Evolutionary conservation across 1,140 invertebrate genomes (phyloP), one percentile per base, ranked within the genome.

Genomic region (Pseudomyrmex concolor): DNA sequence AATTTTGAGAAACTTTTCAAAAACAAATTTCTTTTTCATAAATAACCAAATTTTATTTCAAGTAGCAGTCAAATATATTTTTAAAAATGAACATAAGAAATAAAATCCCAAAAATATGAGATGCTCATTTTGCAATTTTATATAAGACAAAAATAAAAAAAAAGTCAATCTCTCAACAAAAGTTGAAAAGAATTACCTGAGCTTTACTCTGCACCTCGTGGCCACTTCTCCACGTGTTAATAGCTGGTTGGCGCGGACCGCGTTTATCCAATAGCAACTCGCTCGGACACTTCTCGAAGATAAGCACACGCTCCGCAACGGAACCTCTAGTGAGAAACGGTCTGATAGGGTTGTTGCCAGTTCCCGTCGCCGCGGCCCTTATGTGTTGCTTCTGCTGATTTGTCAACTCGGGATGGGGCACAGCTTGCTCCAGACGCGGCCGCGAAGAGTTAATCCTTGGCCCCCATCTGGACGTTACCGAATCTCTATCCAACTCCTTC

Each of bases 231-330:
- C 95, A 96, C 19, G 95, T 95, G 25, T 95, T 94, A 17, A 95
- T 94, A 13, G 95, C 95, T 76, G 95, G 94, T 71, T 95, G 94
- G 15, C 92, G 83, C 8, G 91, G 92, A 80, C 95, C 96, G 50
- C 96, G 93, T 90, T 97, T 97, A 83, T 97, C 96, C 84, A 97
- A 91, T 84, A 97, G 93, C 83, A 97, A 90, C 93, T 97, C 97
- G 90, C 97, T 97, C 0, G 98, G 98, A 91, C 97, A 98, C 92
- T 97, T 96, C 92, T 99, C 98, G 92, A 98, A 99, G 89, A 98
- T 97, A 68, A 98, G 95, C 48, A 98, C 98, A 48, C 98, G 94
- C 91, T 98, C 98, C 2, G 98, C 98, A 0, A 99, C 98, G 0
- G 98, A 98, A 4, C 98, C 98, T 83, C 97, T 95, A 2, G 97